Conservation (phyloP, 2,113 vertebrate genomes). For the Anhinga anhinga region DNA sequence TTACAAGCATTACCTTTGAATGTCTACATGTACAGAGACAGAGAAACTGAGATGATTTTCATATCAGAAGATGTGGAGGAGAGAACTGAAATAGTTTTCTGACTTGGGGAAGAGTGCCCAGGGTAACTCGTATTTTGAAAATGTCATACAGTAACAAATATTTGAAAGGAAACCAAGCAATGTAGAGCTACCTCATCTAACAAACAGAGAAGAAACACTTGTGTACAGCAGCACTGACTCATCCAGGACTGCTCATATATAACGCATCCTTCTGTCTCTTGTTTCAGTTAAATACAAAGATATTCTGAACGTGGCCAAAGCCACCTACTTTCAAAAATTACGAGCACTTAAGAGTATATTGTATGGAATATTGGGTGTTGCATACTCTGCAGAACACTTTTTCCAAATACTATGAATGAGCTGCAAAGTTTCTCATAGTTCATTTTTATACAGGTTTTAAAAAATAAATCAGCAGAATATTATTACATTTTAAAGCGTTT, state of each 20-base stretch:
- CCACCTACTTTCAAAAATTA: neutral
- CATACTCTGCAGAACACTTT: neutral
- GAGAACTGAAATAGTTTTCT: neutral
- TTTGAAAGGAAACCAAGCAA: neutral
- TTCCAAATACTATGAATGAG: neutral
- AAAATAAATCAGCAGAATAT: neutral
- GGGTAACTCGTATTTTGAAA: neutral
- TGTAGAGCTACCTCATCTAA: neutral
- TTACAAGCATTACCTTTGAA: conserved; percentile 7
- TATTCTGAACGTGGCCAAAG: neutral
- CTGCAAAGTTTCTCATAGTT: fast-evolving
- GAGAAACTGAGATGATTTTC: neutral
- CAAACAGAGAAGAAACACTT: neutral
- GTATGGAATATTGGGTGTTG: neutral
- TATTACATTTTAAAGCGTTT: neutral
- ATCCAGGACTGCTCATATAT: neutral
- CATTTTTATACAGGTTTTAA: neutral
- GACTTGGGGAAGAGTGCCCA: neutral
- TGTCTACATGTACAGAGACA: neutral
- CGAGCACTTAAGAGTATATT: neutral
- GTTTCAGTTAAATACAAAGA: neutral
- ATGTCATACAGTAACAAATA: neutral
- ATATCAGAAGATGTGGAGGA: neutral
- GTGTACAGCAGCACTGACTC: neutral
- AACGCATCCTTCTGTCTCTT: neutral